phyloP scores from a whole-genome alignment of 2,888 invertebrate genomes.

The Cryptophagus acutangulus region DNA sequence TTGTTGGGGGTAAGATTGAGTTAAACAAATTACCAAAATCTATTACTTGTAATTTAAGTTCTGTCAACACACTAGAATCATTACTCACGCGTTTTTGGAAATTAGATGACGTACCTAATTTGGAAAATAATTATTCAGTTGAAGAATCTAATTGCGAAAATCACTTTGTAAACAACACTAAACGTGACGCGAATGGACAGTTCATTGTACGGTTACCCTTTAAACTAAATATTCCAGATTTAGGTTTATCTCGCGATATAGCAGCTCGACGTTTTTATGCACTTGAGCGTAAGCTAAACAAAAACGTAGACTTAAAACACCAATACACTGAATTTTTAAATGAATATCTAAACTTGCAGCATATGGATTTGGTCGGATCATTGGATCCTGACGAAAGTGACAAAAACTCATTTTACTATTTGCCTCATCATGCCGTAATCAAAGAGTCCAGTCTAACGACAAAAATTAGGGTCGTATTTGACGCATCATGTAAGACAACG shows the following conservation, averaged over 20 bases:
- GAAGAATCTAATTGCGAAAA: slow-evolving; percentile 7
- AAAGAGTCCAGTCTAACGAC: background rate
- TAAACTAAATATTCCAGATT: slow-evolving; percentile 5
- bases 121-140: background rate
- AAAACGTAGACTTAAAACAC: too few species aligned
- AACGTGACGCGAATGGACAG: slow-evolving; percentile 2
- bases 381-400: too few species aligned
- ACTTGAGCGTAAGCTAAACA: background rate
- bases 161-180: slow-evolving; percentile 4
- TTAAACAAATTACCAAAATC: slow-evolving; percentile 1
- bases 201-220: slow-evolving; percentile 7
- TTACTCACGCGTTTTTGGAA: slow-evolving; percentile 6
- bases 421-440: background rate
- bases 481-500: background rate
- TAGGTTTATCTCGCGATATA: slow-evolving; percentile 2
- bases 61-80: background rate
- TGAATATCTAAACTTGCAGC: too few species aligned
- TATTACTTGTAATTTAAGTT: background rate
- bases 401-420: too few species aligned
- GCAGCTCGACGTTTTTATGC: slow-evolving; percentile 2
- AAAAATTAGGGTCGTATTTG: background rate
- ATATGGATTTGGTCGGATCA: too few species aligned
- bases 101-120: background rate
- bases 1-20: slow-evolving; percentile 7
- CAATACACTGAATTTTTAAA: too few species aligned